phyloP scores from a whole-genome alignment of 2,797 vertebrate species.

The Anguilla pacifica region DNA sequence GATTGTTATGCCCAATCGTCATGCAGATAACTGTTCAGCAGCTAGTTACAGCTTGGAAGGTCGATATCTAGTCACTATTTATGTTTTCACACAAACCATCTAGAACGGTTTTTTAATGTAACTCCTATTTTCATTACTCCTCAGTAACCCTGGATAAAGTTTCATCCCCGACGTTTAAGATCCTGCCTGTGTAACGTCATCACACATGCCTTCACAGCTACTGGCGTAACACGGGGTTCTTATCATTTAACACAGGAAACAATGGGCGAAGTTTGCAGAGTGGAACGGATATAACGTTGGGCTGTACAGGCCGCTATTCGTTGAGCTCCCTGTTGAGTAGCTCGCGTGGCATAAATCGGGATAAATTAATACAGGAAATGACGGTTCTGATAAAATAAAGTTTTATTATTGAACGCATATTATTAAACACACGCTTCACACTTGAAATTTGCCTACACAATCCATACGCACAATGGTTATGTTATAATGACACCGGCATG shows the following conservation, averaged over 20 bases:
- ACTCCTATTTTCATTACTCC: neutral
- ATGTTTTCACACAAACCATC: neutral
- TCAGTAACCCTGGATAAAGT: neutral
- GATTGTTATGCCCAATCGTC: neutral
- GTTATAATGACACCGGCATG: no score
- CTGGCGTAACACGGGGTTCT: neutral
- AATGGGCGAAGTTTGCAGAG: conserved; percentile 6
- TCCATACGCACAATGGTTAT: no score
- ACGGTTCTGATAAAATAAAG: neutral
- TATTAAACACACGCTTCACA: no score
- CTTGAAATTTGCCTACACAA: no score
- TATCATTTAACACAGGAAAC: conserved; percentile 11
- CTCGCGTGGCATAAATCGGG: neutral
- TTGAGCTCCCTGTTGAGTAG: neutral
- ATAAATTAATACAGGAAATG: neutral
- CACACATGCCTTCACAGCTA: conserved; percentile 14
- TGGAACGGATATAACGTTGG: neutral
- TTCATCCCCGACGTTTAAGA: neutral
- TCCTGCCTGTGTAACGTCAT: neutral
- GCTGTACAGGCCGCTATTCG: neutral
- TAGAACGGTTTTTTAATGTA: neutral
- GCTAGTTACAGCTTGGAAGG: neutral
- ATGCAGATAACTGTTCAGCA: neutral
- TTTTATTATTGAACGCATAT: neutral
- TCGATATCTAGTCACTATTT: neutral